A percentile compares a stretch with the other conserved stretches of the same genome.
Evolutionary conservation across 2,113 vertebrate species (phyloP).

Genomic region (Hylia prasina): DNA sequence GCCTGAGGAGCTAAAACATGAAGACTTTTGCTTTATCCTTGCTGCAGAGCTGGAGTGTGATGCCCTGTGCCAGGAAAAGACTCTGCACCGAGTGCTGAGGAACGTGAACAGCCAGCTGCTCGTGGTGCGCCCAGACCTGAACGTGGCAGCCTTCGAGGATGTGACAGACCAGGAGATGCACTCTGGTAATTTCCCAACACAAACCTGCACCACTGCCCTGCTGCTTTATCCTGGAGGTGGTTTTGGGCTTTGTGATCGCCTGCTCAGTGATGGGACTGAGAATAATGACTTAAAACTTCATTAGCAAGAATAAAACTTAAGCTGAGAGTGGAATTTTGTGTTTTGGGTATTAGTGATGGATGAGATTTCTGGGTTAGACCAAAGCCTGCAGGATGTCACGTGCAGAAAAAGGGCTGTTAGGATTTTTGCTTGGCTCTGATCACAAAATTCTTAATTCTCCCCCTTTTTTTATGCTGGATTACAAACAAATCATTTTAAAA

Average conservation of each 20-base stretch:
- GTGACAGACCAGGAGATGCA: constrained; percentile 57
- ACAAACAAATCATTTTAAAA: not conserved
- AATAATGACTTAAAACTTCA: not conserved
- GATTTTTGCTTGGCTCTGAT: not conserved
- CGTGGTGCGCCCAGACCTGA: constrained; percentile 3
- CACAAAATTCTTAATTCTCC: not conserved
- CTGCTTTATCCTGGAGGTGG: not conserved
- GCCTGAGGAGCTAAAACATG: not conserved
- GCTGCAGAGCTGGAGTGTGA: constrained; percentile 65
- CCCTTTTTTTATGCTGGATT: not conserved
- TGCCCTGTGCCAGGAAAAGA: constrained; percentile 12
- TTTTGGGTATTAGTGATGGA: not conserved
- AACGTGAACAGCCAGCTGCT: constrained; percentile 63
- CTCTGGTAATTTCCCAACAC: not conserved
- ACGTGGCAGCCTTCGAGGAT: constrained; percentile 42
- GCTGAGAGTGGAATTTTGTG: not conserved
- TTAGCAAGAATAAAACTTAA: not conserved
- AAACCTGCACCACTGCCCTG: not conserved
- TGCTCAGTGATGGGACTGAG: not conserved
- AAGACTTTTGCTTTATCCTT: not conserved
- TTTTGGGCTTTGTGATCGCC: not conserved
- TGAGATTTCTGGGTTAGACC: not conserved
- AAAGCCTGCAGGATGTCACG: not conserved
- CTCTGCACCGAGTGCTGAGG: constrained; percentile 22
- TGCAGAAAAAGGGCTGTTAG: not conserved